Conservation (phyloP, 2,113 vertebrate genomes). For the Acanthisitta chloris region DNA sequence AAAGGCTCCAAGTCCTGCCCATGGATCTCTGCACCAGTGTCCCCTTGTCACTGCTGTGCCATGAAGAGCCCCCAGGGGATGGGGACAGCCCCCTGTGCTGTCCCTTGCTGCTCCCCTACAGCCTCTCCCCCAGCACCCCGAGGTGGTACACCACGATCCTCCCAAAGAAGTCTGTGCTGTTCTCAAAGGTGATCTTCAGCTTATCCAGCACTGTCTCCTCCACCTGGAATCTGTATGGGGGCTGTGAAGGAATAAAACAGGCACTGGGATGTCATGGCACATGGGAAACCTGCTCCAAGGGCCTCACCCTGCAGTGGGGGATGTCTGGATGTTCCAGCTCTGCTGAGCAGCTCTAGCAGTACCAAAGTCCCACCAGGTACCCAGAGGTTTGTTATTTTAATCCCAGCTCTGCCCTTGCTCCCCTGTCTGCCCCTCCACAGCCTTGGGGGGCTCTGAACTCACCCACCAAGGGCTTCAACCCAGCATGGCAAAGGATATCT, state of each 20-base stretch:
- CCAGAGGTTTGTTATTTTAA: neutral
- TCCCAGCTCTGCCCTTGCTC: neutral
- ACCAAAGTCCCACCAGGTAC: neutral
- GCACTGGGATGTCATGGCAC: rapidly evolving
- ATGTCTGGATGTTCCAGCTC: neutral
- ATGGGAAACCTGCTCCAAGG: rapidly evolving
- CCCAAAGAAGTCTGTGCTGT: slow-evolving; percentile 91
- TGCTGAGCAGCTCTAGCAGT: neutral
- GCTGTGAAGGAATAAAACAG: slow-evolving; percentile 67
- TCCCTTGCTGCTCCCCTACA: slow-evolving; percentile 9
- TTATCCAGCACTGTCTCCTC: slow-evolving; percentile 76
- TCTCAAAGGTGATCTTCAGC: slow-evolving; percentile 89
- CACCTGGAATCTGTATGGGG: slow-evolving; percentile 84
- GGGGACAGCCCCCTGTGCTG: rapidly evolving
- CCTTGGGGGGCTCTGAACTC: no score
- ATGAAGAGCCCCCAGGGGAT: neutral
- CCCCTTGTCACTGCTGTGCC: neutral
- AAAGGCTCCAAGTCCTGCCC: neutral
- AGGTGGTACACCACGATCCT: slow-evolving; percentile 91
- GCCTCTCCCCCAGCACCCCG: slow-evolving; percentile 82
- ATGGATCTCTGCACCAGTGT: rapidly evolving
- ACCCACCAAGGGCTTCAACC: rapidly evolving
- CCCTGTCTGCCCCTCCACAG: neutral
- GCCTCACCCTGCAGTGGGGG: rapidly evolving
- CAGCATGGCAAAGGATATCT: slow-evolving; percentile 85